Percentiles rank a stretch among this genome's conserved stretches.
Evolutionary conservation across 2,797 vertebrate genomes (phyloP).

Genomic region (Betta splendens): DNA sequence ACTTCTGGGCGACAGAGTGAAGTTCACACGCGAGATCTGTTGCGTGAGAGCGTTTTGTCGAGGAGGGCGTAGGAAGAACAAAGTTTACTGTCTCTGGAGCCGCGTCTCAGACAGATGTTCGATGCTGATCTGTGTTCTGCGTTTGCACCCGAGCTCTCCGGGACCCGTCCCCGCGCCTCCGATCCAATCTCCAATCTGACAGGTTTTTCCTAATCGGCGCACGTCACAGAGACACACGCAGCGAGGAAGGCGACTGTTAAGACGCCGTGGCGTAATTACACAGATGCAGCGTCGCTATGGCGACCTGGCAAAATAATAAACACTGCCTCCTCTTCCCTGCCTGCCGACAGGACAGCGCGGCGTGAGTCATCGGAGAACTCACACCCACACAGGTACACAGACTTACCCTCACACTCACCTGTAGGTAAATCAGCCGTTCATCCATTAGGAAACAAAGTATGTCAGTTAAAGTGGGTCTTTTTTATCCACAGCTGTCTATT

Average conservation of each 20-base stretch:
- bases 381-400: conserved; percentile 32
- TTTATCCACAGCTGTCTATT: conserved; percentile 27
- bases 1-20: background rate
- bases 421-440: background rate
- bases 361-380: conserved; percentile 77
- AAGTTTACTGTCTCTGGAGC: conserved; percentile 3
- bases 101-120: conserved; percentile 14
- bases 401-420: conserved; percentile 18
- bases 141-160: background rate
- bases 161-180: conserved; percentile 7
- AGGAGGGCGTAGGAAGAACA: background rate
- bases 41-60: conserved; percentile 6
- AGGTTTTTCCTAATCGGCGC: conserved; percentile 13
- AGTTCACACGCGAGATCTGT: conserved; percentile 13
- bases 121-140: background rate
- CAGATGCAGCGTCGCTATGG: conserved; percentile 69
- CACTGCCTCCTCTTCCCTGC: conserved; percentile 76
- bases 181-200: background rate
- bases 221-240: conserved; percentile 40
- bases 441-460: background rate
- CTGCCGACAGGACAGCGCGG: conserved; percentile 62
- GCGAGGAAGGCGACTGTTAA: conserved; percentile 52
- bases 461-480: conserved; percentile 13
- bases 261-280: conserved; percentile 67
- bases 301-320: conserved; percentile 82